These are phyloP conservation scores for Lepidochrysops patricia DNA, from an alignment of 2,888 invertebrate genomes.

Conservation along the genomic window DNA sequence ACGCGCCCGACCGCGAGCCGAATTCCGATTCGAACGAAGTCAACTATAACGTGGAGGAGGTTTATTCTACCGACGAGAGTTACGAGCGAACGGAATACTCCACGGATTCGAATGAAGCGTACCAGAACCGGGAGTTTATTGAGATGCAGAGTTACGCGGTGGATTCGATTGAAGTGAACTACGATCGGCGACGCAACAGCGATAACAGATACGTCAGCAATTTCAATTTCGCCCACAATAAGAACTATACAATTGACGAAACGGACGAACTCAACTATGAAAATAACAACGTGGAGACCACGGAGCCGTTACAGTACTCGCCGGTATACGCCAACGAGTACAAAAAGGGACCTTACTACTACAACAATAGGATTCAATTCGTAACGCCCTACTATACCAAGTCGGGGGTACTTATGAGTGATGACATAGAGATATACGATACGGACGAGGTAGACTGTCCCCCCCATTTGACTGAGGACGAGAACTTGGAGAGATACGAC, in stretches of 20 bases:
- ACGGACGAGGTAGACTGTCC: constrained; percentile 63
- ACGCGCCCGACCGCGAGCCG: constrained; percentile 30
- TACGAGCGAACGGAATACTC: constrained; percentile 2
- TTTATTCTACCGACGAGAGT: constrained; percentile 28
- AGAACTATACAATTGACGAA: constrained; percentile 53
- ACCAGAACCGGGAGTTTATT: neutral
- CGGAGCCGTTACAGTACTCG: constrained; percentile 35
- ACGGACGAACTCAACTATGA: constrained; percentile 53
- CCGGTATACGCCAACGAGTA: constrained; percentile 50
- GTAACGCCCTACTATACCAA: constrained; percentile 58
- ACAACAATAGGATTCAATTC: constrained; percentile 58
- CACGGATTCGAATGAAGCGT: neutral
- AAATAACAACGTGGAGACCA: constrained; percentile 44
- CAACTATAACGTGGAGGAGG: constrained; percentile 22
- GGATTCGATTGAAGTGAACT: constrained; percentile 42
- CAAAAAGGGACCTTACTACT: constrained; percentile 61
- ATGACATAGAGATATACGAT: constrained; percentile 58
- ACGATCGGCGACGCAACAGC: constrained; percentile 38
- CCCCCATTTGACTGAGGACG: constrained; percentile 32
- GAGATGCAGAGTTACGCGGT: neutral
- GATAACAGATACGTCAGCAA: constrained; percentile 54
- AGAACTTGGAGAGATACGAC: constrained; percentile 46
- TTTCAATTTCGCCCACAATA: constrained; percentile 37
- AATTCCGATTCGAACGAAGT: constrained; percentile 18
- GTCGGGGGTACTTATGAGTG: constrained; percentile 45